Conservation (phyloP, 1,140 invertebrate species). For the Aphis craccivora region DNA sequence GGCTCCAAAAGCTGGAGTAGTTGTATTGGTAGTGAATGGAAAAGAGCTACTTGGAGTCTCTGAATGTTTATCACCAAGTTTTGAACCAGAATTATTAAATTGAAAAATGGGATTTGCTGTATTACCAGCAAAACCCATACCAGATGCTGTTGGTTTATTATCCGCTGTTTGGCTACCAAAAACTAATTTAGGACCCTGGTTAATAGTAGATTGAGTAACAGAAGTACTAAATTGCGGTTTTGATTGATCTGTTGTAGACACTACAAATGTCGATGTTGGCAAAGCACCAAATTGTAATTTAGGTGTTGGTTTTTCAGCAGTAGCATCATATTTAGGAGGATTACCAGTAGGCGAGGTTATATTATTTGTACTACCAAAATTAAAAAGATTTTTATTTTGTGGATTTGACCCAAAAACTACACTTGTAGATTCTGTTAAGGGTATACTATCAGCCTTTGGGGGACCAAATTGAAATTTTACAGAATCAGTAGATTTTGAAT, state of each 20-base stretch:
- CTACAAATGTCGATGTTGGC: neutral
- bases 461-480: conserved; percentile 40
- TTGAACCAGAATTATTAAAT: conserved; percentile 38
- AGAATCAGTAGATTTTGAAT: neutral
- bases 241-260: neutral
- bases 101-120: conserved; percentile 3
- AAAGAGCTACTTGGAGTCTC: neutral
- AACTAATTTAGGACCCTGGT: conserved; percentile 31
- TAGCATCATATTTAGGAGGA: conserved; percentile 6
- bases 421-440: neutral
- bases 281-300: conserved; percentile 27
- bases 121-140: neutral
- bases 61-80: neutral
- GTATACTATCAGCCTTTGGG: neutral
- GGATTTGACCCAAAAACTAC: neutral
- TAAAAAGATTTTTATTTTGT: conserved; percentile 34
- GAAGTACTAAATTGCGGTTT: conserved; percentile 20
- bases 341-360: neutral
- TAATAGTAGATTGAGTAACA: neutral
- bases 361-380: conserved; percentile 17
- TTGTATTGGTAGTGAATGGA: neutral
- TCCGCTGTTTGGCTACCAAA: conserved; percentile 29
- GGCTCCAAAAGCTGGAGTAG: neutral
- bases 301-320: neutral
- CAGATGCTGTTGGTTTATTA: neutral